Evolutionary conservation across 2,888 invertebrate species (phyloP).

Genomic region (Cantharis flavilabris): DNA sequence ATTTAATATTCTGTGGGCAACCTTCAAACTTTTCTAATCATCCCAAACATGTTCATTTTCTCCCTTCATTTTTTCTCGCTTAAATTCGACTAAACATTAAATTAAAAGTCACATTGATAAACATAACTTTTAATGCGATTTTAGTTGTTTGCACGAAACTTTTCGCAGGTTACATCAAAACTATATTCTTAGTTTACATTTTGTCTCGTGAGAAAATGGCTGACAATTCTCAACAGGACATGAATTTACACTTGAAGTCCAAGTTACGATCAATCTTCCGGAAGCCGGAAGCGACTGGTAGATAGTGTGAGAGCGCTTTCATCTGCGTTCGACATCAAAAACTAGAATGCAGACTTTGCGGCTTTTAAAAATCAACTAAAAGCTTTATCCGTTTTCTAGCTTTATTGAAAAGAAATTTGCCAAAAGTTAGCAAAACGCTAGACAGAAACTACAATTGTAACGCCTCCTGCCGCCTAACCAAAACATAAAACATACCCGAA

Average conservation of each 20-base stretch:
- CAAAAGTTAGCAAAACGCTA: slow-evolving; percentile 15
- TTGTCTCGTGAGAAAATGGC: slow-evolving; percentile 17
- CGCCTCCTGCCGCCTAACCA: slow-evolving; percentile 11
- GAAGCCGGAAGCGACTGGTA: slow-evolving; percentile 13
- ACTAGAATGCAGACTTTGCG: slow-evolving; percentile 13
- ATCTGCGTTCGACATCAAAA: slow-evolving; percentile 14
- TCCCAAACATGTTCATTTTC: slow-evolving; percentile 3
- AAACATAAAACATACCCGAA: slow-evolving; percentile 20
- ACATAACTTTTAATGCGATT: background rate
- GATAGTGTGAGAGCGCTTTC: slow-evolving; percentile 9
- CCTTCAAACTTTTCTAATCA: slow-evolving; percentile 4
- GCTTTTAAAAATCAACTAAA: slow-evolving; percentile 5
- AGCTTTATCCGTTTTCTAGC: slow-evolving; percentile 9
- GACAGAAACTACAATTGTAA: slow-evolving; percentile 16
- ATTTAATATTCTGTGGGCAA: slow-evolving; percentile 3
- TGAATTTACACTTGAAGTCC: slow-evolving; percentile 27
- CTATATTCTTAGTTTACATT: background rate
- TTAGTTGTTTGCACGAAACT: background rate
- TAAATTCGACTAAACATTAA: background rate
- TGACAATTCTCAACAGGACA: slow-evolving; percentile 24
- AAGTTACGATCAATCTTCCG: slow-evolving; percentile 24
- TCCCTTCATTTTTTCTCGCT: background rate
- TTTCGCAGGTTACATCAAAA: background rate
- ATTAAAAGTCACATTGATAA: background rate
- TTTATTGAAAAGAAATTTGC: slow-evolving; percentile 21